Percentiles rank a stretch among this genome's conserved stretches.
Conservation (phyloP, 2,888 invertebrate genomes). For the Calliopum simillimum region DNA sequence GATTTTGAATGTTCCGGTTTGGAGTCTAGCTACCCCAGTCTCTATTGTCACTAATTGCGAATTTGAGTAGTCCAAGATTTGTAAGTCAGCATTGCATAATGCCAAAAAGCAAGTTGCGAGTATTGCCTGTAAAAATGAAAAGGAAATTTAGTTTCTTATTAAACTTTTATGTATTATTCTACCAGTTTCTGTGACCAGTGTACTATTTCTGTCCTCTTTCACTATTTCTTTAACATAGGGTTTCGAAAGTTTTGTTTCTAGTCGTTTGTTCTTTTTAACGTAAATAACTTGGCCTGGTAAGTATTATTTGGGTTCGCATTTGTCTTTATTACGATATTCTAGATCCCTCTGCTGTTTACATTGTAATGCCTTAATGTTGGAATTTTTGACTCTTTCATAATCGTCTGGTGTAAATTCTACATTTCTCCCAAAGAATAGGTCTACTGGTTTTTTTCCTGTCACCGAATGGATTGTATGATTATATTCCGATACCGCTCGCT, state of each 20-base stretch:
- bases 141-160: conserved; percentile 1
- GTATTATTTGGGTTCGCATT: conserved; percentile 36
- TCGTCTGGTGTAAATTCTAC: conserved; percentile 22
- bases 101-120: background rate
- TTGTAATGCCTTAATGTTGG: conserved; percentile 34
- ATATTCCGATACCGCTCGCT: conserved; percentile 8
- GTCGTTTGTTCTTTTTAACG: conserved; percentile 40
- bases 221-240: conserved; percentile 40
- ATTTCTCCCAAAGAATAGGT: conserved; percentile 36
- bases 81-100: conserved; percentile 24
- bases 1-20: conserved; percentile 36
- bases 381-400: conserved; percentile 18
- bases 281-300: conserved; percentile 37
- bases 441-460: conserved; percentile 23
- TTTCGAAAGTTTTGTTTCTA: conserved; percentile 37
- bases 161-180: conserved; percentile 6
- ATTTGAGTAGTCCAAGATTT: conserved; percentile 41
- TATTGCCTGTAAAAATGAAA: background rate
- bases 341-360: conserved; percentile 34
- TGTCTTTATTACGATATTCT: conserved; percentile 38
- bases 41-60: conserved; percentile 35
- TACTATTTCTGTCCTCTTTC: conserved; percentile 17
- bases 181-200: conserved; percentile 2
- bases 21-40: conserved; percentile 33
- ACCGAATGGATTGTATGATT: conserved; percentile 22